phyloP scores from a whole-genome alignment of 2,113 vertebrate species.

The Nothobranchius kuhntae region DNA sequence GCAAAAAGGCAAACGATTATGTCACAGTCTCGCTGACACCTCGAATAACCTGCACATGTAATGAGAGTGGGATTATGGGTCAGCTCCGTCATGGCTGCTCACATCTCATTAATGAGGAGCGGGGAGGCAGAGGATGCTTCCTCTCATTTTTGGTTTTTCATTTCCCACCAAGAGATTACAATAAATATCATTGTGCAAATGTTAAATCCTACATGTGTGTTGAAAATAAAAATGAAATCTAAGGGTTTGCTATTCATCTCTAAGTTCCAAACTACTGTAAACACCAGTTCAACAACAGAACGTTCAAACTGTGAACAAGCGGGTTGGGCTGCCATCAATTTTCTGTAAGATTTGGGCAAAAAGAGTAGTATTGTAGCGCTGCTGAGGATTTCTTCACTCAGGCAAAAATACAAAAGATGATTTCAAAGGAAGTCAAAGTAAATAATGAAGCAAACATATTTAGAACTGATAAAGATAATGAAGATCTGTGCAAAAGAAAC shows the following conservation, averaged over 20 bases:
- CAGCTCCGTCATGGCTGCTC: not conserved
- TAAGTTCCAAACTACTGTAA: not conserved
- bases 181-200: too few species aligned
- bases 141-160: too few species aligned
- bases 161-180: too few species aligned
- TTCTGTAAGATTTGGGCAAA: too few species aligned
- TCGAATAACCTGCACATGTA: constrained; percentile 11
- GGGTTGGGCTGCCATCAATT: too few species aligned
- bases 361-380: too few species aligned
- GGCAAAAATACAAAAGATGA: too few species aligned
- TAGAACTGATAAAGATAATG: too few species aligned
- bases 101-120: constrained; percentile 6
- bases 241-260: not conserved
- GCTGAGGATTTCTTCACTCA: too few species aligned
- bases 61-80: constrained; percentile 19
- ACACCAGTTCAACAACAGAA: not conserved
- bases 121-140: not conserved
- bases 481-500: too few species aligned
- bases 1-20: constrained; percentile 10
- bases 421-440: too few species aligned
- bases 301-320: not conserved
- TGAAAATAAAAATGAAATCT: constrained; percentile 3
- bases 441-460: too few species aligned
- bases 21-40: constrained; percentile 12
- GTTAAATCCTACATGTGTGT: not conserved